A percentile compares a stretch with the other conserved stretches of the same genome.
Evolutionary conservation across 2,888 invertebrate species (phyloP).

Genomic region (Agrotis ipsilon): DNA sequence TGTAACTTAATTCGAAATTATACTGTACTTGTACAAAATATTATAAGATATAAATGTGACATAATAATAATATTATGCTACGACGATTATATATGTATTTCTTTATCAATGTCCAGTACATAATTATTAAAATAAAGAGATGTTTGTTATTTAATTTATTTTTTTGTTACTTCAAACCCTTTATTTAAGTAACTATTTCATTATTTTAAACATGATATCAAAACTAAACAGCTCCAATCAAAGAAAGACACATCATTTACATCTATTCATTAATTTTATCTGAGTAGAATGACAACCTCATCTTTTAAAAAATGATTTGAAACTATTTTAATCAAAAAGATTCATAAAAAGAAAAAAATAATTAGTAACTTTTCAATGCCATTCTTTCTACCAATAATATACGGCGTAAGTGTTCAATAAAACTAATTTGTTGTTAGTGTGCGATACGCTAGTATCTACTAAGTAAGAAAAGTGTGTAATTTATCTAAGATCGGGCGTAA

Average conservation of each 20-base stretch:
- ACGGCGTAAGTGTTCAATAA: conserved; percentile 60
- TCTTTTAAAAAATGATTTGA: not conserved
- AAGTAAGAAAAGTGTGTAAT: conserved; percentile 75
- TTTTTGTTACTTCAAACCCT: conserved; percentile 55
- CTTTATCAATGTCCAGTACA: conserved; percentile 90
- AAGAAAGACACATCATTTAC: not conserved
- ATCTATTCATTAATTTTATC: not conserved
- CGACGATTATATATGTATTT: conserved; percentile 87
- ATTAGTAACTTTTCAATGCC: conserved; percentile 18
- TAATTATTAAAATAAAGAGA: conserved; percentile 89
- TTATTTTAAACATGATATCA: not conserved
- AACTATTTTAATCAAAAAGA: not conserved
- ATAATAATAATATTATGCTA: conserved; percentile 78
- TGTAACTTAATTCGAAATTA: conserved; percentile 69
- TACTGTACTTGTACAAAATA: conserved; percentile 85
- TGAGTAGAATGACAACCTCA: not conserved
- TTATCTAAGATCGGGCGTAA: conserved; percentile 84
- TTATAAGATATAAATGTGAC: conserved; percentile 83
- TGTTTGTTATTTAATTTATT: conserved; percentile 87
- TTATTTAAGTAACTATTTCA: not conserved
- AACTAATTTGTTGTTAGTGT: conserved; percentile 69
- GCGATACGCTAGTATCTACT: conserved; percentile 64
- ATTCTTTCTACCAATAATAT: conserved; percentile 51
- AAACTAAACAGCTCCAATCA: not conserved
- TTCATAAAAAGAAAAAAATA: not conserved